Conservation (phyloP, 1,140 invertebrate species). For the Metaphire vulgaris region DNA sequence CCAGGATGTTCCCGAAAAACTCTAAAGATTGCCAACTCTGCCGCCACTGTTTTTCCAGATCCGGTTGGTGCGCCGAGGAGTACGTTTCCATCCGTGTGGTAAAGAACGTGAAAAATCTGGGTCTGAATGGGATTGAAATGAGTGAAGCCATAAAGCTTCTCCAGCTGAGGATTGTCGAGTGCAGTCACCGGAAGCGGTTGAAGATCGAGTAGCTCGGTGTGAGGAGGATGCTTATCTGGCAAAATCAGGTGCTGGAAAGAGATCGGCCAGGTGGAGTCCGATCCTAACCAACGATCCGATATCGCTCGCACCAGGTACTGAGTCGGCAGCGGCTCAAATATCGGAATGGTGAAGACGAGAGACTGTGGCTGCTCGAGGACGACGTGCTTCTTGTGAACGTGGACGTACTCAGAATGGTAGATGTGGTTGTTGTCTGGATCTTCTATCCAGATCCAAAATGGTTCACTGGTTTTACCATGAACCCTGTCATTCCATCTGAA, state of each 20-base stretch:
- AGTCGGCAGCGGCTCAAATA: conserved; percentile 78
- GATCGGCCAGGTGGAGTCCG: conserved; percentile 65
- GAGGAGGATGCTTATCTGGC: conserved; percentile 83
- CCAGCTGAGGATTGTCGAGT: conserved; percentile 68
- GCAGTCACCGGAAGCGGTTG: conserved; percentile 80
- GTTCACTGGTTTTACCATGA: conserved; percentile 78
- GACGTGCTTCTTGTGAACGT: conserved; percentile 73
- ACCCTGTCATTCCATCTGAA: conserved; percentile 61
- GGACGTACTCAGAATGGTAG: conserved; percentile 91
- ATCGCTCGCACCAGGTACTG: conserved; percentile 84
- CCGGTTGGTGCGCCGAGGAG: conserved; percentile 95
- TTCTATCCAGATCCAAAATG: conserved; percentile 97
- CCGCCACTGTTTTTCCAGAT: conserved; percentile 96
- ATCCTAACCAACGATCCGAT: conserved; percentile 86
- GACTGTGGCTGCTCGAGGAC: conserved; percentile 67
- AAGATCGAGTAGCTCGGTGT: conserved; percentile 86
- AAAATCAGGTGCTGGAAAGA: conserved; percentile 84
- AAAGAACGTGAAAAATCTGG: conserved; percentile 93
- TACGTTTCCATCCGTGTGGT: conserved; percentile 90
- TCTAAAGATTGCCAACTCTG: conserved; percentile 94
- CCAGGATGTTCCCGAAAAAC: conserved; percentile 77
- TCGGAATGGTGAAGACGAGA: conserved; percentile 90
- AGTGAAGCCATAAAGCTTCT: conserved; percentile 79
- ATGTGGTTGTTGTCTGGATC: conserved; percentile 88
- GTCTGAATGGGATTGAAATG: conserved; percentile 99